phyloP scores from a whole-genome alignment of 1,140 invertebrate genomes.

The Palaemon carinicauda region DNA sequence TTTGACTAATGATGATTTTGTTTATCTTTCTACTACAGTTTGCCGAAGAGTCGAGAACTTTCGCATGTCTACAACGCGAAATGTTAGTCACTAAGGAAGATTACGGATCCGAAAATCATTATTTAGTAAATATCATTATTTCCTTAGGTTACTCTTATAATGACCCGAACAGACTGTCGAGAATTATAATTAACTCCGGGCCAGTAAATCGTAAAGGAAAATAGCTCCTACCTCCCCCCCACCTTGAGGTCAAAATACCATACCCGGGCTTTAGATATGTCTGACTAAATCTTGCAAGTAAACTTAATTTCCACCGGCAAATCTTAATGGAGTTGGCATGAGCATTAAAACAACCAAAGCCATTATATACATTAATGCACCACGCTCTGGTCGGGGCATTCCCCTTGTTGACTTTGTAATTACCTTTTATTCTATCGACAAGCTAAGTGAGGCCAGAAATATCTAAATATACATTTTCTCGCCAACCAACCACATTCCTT shows the following conservation, averaged over 20 bases:
- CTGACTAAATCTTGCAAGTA: constrained; percentile 52
- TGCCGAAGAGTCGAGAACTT: too few species aligned
- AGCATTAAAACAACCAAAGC: constrained; percentile 47
- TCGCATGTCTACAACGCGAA: background rate
- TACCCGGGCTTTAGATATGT: constrained; percentile 31
- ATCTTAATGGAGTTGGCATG: constrained; percentile 55
- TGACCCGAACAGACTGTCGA: constrained; percentile 49
- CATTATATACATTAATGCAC: constrained; percentile 51
- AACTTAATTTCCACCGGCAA: constrained; percentile 51
- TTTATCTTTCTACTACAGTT: too few species aligned
- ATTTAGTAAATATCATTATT: constrained; percentile 50
- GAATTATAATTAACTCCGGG: constrained; percentile 48
- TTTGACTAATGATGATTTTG: background rate
- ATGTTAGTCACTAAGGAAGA: constrained; percentile 29
- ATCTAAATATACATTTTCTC: background rate
- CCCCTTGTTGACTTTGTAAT: constrained; percentile 26
- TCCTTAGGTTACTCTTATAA: constrained; percentile 43
- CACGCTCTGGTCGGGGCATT: constrained; percentile 14
- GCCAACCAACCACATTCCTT: background rate
- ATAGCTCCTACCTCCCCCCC: background rate
- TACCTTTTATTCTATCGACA: constrained; percentile 19
- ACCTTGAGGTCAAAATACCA: background rate
- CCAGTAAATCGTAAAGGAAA: background rate
- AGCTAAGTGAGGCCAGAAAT: too few species aligned
- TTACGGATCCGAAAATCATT: constrained; percentile 13